Evolutionary conservation across 2,113 vertebrate species (phyloP), one percentile per base, ranked within the genome.

Genomic region (Scytalopus superciliaris): DNA sequence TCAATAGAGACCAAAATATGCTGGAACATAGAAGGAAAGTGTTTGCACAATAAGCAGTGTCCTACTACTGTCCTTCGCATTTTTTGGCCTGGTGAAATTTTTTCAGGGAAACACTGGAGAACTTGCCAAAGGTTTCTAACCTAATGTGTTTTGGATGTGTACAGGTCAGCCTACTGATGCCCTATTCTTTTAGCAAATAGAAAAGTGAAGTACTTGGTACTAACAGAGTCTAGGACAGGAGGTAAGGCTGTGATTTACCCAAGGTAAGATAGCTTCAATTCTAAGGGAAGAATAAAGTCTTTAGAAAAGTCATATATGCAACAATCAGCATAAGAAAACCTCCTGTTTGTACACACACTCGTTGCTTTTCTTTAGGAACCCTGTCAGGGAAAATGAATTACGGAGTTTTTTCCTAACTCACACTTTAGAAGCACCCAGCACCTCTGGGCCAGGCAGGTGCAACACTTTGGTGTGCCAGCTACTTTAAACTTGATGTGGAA

Each of bases 81-180:
- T 44, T 33, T 85, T 40, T 68, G 49, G 28, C 25, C 14, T 62
- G 14, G 28, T 73, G 35, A 73, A 19, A 22, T n/a, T 18, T 24
- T 70, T 50, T 64, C 33, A 25, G 17, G 35, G 19, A 50, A 35
- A 67, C 56, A 40, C 15, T 49, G 22, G 30, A 62, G 42, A 93
- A 63, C 22, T 73, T 78, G 64, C 37, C 13, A 23, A 40, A 66
- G 14, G 17, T 27, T 86, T 64, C 33, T 35, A 37, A 33, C 45
- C n/a, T 82, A 4, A 6, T 0, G 1, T 60, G 40, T 40, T 30
- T 64, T 49, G 31, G 35, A 21, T 57, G 37, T 0, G 0, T 33
- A 5, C 11, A 55, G 45, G 30, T 73, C 42, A 24, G 49, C 18
- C 39, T 62, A 42, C 9, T 17, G 63, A 31, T 42, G 22, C 31